These are phyloP conservation scores for Pygoscelis adeliae DNA, from an alignment of 2,113 vertebrate species.

Conservation along the genomic window DNA sequence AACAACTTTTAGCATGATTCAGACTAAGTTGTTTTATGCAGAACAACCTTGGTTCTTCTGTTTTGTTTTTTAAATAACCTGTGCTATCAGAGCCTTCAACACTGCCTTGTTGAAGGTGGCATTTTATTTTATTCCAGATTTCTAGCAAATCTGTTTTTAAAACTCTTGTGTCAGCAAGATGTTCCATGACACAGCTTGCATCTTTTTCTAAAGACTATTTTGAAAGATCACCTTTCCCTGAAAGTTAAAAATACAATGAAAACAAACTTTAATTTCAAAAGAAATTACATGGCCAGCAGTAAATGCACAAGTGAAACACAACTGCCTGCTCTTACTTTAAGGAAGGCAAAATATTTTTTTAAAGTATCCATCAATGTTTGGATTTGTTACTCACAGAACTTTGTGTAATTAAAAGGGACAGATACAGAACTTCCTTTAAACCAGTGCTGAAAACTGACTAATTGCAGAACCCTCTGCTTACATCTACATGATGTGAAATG, in stretches of 20 bases:
- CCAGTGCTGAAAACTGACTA: slow-evolving; percentile 55
- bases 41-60: slow-evolving; percentile 10
- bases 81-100: slow-evolving; percentile 33
- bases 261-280: slow-evolving; percentile 73
- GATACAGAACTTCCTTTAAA: slow-evolving; percentile 55
- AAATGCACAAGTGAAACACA: slow-evolving; percentile 77
- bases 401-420: slow-evolving; percentile 47
- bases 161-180: slow-evolving; percentile 49
- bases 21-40: slow-evolving; percentile 43
- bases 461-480: slow-evolving; percentile 52
- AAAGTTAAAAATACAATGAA: slow-evolving; percentile 76
- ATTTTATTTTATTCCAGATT: slow-evolving; percentile 57
- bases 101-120: slow-evolving; percentile 39
- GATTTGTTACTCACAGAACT: slow-evolving; percentile 49
- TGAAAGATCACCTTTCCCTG: slow-evolving; percentile 79
- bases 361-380: slow-evolving; percentile 41
- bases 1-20: slow-evolving; percentile 50
- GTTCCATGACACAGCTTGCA: slow-evolving; percentile 63
- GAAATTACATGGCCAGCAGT: slow-evolving; percentile 78
- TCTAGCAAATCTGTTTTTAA: slow-evolving; percentile 62
- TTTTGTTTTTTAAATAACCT: slow-evolving; percentile 3
- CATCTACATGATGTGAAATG: slow-evolving; percentile 41
- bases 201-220: slow-evolving; percentile 66
- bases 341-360: slow-evolving; percentile 47
- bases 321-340: slow-evolving; percentile 54